Evolutionary conservation across 2,113 vertebrate genomes (phyloP).

Genomic region (Clinocottus analis): DNA sequence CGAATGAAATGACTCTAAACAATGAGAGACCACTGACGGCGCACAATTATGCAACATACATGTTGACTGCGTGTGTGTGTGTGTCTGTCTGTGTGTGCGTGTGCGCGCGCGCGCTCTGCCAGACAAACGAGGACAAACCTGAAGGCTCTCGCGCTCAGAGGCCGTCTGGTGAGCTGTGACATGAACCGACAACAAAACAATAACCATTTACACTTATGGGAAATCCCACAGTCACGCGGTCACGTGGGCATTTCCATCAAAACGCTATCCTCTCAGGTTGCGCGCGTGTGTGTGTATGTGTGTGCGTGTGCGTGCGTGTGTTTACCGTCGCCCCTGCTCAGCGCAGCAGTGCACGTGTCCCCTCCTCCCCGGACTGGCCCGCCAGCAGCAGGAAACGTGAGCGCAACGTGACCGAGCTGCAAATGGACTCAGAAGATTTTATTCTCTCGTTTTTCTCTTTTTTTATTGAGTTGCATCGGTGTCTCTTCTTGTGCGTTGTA

Average conservation of each 20-base stretch:
- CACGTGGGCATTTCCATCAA: constrained; percentile 10
- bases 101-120: not conserved
- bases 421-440: constrained; percentile 39
- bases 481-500: constrained; percentile 24
- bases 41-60: not conserved
- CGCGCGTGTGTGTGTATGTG: constrained; percentile 24
- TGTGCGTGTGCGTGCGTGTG: no score
- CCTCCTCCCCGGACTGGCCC: constrained; percentile 42
- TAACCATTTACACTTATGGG: not conserved
- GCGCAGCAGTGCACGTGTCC: constrained; percentile 45
- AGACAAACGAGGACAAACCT: not conserved
- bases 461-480: not conserved
- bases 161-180: not conserved
- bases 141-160: not conserved
- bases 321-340: constrained; percentile 50
- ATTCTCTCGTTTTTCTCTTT: not conserved
- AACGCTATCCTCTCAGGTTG: constrained; percentile 12
- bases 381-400: constrained; percentile 72
- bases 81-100: not conserved
- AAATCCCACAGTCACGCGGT: not conserved
- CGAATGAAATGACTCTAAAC: no score
- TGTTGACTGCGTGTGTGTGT: not conserved
- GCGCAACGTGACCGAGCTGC: constrained; percentile 69
- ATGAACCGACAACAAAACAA: not conserved
- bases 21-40: not conserved